Evolutionary conservation across 2,888 invertebrate species (phyloP), one percentile per base, ranked within the genome.

Genomic region (Sycophila texana): DNA sequence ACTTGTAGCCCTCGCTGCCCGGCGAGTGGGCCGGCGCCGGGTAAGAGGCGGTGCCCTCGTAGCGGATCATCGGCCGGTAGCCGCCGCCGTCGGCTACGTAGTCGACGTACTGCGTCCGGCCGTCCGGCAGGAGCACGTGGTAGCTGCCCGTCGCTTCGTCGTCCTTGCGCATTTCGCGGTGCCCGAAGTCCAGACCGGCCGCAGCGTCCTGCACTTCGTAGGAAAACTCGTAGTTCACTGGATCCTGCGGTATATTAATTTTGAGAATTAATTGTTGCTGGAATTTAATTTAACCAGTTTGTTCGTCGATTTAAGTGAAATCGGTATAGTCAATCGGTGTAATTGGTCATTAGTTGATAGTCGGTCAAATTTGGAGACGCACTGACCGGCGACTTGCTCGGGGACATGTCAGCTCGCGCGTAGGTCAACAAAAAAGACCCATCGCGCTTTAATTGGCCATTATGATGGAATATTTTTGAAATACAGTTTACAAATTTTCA

Each of bases 91-190:
- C 94, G 7, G 94, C 94, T 77, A 93, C 92, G 85, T 94, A 94
- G 84, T 93, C 93, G 4, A 94, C 94, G 30, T 93, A 92, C 88
- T 94, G 94, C 85, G 92, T 93, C 76, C 94, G 91, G 2, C 94
- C 94, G 82, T 94, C 94, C 0, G 94, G 94, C 72, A 94, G 90
- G 58, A 94, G 89, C 55, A 94, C 94, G 87, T 93, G 93, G 89
- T 94, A 94, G 58, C 93, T 93, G 65, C 94, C 94, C 10, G 92
- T 92, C 0, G 94, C 93, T 66, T 92, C 92, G 82, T 93, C 92
- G 74, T 94, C 94, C 85, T 94, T 93, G 30, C 94, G 91, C 86
- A 92, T 93, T 89, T 94, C 94, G 67, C 92, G 92, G 87, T 94
- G 94, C 0, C 94, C 94, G 84, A 94, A 94, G 86, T 94, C 93